These are phyloP conservation scores for Cryptotis parvus DNA, from an alignment of 2,113 vertebrate genomes.

Conservation along the genomic window DNA sequence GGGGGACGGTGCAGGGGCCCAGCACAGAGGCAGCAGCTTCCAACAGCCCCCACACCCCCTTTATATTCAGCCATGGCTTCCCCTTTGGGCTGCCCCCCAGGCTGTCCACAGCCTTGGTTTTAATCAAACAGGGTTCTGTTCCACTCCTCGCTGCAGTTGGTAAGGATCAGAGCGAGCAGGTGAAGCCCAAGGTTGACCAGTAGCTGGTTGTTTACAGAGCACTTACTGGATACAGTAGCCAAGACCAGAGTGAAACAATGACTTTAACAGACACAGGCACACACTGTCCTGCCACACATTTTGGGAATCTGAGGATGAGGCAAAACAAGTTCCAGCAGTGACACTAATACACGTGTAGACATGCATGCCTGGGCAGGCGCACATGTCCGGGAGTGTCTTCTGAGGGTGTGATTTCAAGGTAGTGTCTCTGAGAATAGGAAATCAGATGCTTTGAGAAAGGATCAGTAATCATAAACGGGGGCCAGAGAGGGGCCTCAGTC, in stretches of 20 bases:
- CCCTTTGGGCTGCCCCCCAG: background rate
- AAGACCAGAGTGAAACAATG: background rate
- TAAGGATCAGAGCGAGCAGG: background rate
- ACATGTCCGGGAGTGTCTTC: background rate
- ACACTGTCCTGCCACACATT: background rate
- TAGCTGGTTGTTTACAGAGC: background rate
- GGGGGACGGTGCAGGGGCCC: background rate
- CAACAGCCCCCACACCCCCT: too few species aligned
- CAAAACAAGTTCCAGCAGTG: background rate
- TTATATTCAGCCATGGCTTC: background rate
- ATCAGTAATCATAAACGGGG: too few species aligned
- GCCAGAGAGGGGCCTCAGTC: too few species aligned
- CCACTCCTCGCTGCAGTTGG: background rate
- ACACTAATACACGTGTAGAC: background rate
- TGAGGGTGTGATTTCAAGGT: background rate
- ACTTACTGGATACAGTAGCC: background rate
- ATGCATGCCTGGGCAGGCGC: background rate
- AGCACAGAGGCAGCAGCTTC: background rate
- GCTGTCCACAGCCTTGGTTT: conserved; percentile 17
- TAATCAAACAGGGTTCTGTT: background rate
- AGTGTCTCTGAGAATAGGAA: background rate
- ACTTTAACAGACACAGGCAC: background rate
- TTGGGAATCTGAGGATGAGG: background rate
- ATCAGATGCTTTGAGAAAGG: background rate
- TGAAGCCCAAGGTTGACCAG: background rate